Percentiles rank a stretch among this genome's conserved stretches.
Evolutionary conservation across 2,797 vertebrate genomes (phyloP).

Genomic region (Avahi laniger): DNA sequence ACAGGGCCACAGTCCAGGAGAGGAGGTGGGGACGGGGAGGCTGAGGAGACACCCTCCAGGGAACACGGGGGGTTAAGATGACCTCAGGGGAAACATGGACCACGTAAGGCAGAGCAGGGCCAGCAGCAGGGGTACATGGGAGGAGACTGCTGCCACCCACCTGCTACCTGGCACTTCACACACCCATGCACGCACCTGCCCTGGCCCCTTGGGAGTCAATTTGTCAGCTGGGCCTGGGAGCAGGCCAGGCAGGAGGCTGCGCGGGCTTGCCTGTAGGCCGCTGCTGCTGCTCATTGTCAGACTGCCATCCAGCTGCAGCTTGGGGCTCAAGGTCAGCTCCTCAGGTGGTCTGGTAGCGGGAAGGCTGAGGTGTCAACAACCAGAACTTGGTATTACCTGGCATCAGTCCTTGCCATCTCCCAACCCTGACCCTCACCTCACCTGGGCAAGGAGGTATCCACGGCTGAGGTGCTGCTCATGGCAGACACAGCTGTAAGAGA

Average conservation of each 20-base stretch:
- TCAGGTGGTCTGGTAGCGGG: constrained; percentile 88
- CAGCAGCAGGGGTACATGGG: background rate
- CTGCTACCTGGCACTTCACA: background rate
- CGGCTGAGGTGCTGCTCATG: constrained; percentile 92
- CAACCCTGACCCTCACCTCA: constrained; percentile 69
- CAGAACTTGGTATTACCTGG: background rate
- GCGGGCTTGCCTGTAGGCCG: constrained; percentile 89
- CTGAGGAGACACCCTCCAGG: background rate
- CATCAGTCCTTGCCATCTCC: background rate
- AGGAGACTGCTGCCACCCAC: background rate
- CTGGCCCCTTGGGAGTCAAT: constrained; percentile 84
- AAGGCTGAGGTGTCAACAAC: constrained; percentile 37
- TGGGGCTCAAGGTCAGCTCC: constrained; percentile 92
- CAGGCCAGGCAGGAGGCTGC: constrained; percentile 88
- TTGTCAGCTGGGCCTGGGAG: constrained; percentile 91
- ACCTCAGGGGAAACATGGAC: background rate
- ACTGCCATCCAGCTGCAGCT: constrained; percentile 88
- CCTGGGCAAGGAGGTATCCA: constrained; percentile 88
- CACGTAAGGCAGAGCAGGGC: background rate
- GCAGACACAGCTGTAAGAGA: constrained; percentile 94
- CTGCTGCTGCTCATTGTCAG: constrained; percentile 83
- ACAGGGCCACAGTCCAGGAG: background rate
- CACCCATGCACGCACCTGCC: constrained; percentile 85
- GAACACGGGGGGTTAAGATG: background rate
- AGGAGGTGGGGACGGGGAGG: background rate